phyloP scores from a whole-genome alignment of 1,140 invertebrate genomes.

The Drosophila saltans region DNA sequence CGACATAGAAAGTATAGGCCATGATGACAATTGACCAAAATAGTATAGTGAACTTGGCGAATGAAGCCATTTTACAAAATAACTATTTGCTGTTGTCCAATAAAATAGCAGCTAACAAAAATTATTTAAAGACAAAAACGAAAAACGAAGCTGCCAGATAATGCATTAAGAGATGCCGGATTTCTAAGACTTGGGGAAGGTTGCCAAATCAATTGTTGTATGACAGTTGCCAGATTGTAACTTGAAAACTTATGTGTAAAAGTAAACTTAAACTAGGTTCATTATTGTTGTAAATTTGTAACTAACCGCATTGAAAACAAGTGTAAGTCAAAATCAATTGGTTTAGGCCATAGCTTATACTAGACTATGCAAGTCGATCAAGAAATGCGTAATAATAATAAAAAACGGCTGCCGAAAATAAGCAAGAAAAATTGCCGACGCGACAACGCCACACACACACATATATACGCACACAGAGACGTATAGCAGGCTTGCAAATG shows the following conservation, averaged over 20 bases:
- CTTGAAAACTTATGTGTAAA: no score
- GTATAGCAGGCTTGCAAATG: conserved; percentile 73
- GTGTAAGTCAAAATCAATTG: conserved; percentile 58
- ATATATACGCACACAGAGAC: conserved; percentile 46
- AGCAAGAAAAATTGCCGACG: conserved; percentile 63
- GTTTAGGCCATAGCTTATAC: conserved; percentile 32
- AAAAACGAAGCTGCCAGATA: no score
- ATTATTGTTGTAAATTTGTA: conserved; percentile 23
- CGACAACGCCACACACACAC: conserved; percentile 64
- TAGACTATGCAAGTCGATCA: conserved; percentile 15
- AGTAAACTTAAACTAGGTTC: conserved; percentile 1
- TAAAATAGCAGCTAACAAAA: neutral
- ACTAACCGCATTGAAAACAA: conserved; percentile 50
- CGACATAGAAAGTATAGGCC: conserved; percentile 70
- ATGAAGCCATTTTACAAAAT: conserved; percentile 44
- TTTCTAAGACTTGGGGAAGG: no score
- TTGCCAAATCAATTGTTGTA: no score
- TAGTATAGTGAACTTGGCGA: conserved; percentile 59
- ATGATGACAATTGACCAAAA: conserved; percentile 61
- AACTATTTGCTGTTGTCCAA: neutral
- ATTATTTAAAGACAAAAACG: neutral
- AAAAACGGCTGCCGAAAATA: conserved; percentile 45
- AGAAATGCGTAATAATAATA: conserved; percentile 14
- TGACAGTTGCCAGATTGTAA: no score
- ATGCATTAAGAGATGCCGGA: no score